phyloP scores from a whole-genome alignment of 2,888 invertebrate species.

The Kryphioiulus occultus region DNA sequence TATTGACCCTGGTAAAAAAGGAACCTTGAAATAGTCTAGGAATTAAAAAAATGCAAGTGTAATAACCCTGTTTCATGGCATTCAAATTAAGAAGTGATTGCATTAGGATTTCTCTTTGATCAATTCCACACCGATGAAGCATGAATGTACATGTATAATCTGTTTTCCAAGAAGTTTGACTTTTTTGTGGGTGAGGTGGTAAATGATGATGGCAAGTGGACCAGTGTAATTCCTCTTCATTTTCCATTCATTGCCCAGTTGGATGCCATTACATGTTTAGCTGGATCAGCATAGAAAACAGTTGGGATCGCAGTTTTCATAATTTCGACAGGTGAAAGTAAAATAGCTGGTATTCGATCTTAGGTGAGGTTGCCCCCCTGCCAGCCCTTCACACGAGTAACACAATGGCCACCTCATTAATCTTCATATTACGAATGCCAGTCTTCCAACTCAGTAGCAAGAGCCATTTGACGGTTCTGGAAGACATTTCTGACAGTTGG shows the following conservation, averaged over 20 bases:
- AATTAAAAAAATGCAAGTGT: not conserved
- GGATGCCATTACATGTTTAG: conserved; percentile 36
- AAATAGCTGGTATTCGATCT: conserved; percentile 48
- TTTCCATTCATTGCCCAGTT: conserved; percentile 38
- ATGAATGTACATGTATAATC: not conserved
- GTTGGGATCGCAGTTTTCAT: conserved; percentile 39
- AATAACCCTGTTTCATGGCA: conserved; percentile 31
- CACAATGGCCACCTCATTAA: conserved; percentile 50
- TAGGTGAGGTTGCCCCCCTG: conserved; percentile 48
- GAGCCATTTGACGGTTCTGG: conserved; percentile 43
- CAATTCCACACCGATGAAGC: conserved; percentile 18
- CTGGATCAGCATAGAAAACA: conserved; percentile 23
- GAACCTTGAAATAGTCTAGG: not conserved
- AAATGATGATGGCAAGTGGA: conserved; percentile 21
- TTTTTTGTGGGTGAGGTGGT: conserved; percentile 5
- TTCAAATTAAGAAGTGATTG: conserved; percentile 25
- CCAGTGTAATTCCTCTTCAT: conserved; percentile 22
- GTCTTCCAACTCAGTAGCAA: conserved; percentile 49
- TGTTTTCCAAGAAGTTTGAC: not conserved
- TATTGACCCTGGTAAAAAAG: no score
- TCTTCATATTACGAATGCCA: conserved; percentile 52
- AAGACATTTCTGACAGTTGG: conserved; percentile 46
- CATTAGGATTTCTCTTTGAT: conserved; percentile 28
- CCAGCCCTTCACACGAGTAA: conserved; percentile 42
- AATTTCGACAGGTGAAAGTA: conserved; percentile 45